phyloP scores from a whole-genome alignment of 1,140 invertebrate species.

The Ceratosolen solmsi region DNA sequence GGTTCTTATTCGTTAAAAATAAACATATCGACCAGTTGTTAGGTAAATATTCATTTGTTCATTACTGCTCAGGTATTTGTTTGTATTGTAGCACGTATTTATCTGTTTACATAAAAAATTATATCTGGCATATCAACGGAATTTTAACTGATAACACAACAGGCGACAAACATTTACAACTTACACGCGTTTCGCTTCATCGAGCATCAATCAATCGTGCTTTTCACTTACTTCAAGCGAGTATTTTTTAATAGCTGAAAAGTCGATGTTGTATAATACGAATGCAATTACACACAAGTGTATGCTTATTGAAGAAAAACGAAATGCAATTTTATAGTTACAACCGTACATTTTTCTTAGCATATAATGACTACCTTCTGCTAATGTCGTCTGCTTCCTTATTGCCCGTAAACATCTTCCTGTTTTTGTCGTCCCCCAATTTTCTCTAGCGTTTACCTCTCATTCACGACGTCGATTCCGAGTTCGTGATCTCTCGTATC shows the following conservation, averaged over 20 bases:
- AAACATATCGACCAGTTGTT: background rate
- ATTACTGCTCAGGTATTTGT: background rate
- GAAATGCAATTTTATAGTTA: background rate
- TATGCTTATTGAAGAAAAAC: background rate
- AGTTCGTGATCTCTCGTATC: background rate
- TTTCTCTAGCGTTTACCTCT: background rate
- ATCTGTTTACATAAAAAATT: background rate
- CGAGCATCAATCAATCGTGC: background rate
- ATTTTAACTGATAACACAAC: background rate
- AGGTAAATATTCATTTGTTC: background rate
- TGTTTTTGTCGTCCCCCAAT: background rate
- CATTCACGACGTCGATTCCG: slow-evolving; percentile 7
- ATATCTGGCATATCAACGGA: background rate
- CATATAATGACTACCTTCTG: background rate
- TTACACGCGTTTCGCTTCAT: background rate
- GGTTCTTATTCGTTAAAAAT: background rate
- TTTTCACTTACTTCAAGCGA: background rate
- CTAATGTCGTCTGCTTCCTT: background rate
- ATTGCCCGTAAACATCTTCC: background rate
- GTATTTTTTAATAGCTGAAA: background rate
- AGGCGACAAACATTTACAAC: background rate
- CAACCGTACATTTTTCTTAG: background rate
- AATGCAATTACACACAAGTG: background rate
- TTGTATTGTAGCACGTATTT: background rate
- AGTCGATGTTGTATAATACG: background rate